Percentiles rank a stretch among this genome's conserved stretches.
These are phyloP conservation scores for Gortyna flavago DNA, from an alignment of 2,888 invertebrate species.

Conservation along the genomic window DNA sequence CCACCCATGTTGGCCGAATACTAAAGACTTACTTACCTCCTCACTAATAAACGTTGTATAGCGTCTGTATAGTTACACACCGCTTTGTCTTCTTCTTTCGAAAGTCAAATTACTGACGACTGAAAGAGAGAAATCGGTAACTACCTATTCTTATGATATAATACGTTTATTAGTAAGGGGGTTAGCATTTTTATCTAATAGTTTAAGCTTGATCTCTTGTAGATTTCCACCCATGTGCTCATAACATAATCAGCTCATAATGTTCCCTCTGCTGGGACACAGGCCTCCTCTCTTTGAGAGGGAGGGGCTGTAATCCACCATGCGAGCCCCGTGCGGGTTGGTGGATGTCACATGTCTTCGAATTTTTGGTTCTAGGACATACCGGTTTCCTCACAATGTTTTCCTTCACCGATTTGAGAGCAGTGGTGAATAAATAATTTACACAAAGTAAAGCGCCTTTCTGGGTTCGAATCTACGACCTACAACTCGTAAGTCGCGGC, in stretches of 20 bases:
- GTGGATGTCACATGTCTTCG: neutral
- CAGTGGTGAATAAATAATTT: neutral
- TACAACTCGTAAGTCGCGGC: neutral
- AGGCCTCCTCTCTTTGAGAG: no score
- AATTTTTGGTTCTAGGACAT: neutral
- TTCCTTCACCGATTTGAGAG: neutral
- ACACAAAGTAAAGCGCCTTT: neutral
- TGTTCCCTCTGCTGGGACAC: no score
- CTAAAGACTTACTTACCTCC: no score
- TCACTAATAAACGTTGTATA: no score
- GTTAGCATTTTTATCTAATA: no score
- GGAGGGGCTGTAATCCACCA: neutral
- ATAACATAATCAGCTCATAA: neutral
- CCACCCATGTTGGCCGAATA: neutral
- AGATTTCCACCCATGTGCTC: neutral
- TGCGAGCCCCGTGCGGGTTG: neutral
- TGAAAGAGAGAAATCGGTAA: no score
- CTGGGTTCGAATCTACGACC: neutral
- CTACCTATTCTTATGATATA: no score
- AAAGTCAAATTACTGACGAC: no score
- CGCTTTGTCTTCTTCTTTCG: no score
- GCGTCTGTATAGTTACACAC: no score
- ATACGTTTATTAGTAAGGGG: no score
- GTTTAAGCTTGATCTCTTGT: neutral
- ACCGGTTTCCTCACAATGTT: neutral